phyloP scores from a whole-genome alignment of 2,888 invertebrate species.

The Caenorhabditis sp. region DNA sequence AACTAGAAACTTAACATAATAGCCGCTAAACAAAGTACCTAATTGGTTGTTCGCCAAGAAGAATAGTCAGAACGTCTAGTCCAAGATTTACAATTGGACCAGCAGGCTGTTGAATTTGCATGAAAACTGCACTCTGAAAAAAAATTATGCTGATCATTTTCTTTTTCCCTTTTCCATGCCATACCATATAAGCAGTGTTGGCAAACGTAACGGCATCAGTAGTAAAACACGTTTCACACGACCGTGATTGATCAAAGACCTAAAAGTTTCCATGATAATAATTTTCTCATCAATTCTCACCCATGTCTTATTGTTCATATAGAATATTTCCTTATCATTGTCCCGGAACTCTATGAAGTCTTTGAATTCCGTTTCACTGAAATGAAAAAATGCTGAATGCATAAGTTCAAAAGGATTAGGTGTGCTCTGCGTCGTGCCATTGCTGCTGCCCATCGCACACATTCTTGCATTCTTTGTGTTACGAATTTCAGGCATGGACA shows the following conservation, averaged over 20 bases:
- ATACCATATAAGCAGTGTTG: slow-evolving; percentile 70
- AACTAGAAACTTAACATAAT: too few species aligned
- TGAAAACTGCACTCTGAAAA: slow-evolving; percentile 58
- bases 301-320: slow-evolving; percentile 71
- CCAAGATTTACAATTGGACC: slow-evolving; percentile 20
- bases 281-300: slow-evolving; percentile 14
- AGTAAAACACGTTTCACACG: slow-evolving; percentile 60
- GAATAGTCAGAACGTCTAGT: slow-evolving; percentile 54
- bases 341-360: slow-evolving; percentile 70
- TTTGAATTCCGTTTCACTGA: slow-evolving; percentile 75
- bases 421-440: slow-evolving; percentile 27
- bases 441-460: neutral
- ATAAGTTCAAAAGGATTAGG: slow-evolving; percentile 43
- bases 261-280: slow-evolving; percentile 35
- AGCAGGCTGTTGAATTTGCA: slow-evolving; percentile 43
- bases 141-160: neutral
- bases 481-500: neutral
- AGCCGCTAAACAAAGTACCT: too few species aligned
- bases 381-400: too few species aligned
- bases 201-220: slow-evolving; percentile 59
- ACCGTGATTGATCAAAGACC: slow-evolving; percentile 62
- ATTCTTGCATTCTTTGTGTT: too few species aligned
- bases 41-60: slow-evolving; percentile 68
- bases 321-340: slow-evolving; percentile 65
- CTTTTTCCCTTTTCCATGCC: neutral